Evolutionary conservation across 2,113 vertebrate genomes (phyloP), one percentile per base, ranked within the genome.

Genomic region (Acanthisitta chloris): DNA sequence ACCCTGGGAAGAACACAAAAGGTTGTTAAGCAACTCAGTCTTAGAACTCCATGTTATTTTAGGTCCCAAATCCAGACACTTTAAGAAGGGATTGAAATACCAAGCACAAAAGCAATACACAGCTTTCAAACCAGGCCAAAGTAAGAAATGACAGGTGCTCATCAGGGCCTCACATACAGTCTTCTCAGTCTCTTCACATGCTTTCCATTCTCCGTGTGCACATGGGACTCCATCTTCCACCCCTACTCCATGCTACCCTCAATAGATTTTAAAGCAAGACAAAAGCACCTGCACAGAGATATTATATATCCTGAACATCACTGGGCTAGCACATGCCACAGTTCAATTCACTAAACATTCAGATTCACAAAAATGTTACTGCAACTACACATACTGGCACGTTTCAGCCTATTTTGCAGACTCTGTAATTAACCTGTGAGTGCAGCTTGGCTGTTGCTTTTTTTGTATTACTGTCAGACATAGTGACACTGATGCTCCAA

Each of bases 171-270:
- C 46, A 48, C 33, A 81, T 14, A 46, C 1, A 3, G 25, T 49
- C 15, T 20, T 36, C 57, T 55, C 28, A 15, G 13, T 40, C 26
- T 51, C 21, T 62, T 48, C 52, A 52, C 14, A 31, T 0, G 2
- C 34, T 57, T 65, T 42, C 49, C 46, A 31, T 28, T 45, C 16
- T 26, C 25, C 28, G 34, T 33, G 16, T 2, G 8, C 26, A 54
- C 7, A 14, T 1, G 1, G 46, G 19, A 34, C 4, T 5, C 7
- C 36, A 67, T 26, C 45, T 69, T 66, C 52, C 42, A 42, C 6
- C 0, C 0, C 16, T 51, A 65, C 13, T 67, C 45, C 1, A 0
- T 21, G 25, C 28, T 6, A 58, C 9, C 33, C 26, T 78, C 20
- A 42, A 31, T 84, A 51, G 25, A 71, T 55, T 48, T 62, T 54